phyloP scores from a whole-genome alignment of 2,113 vertebrate genomes.

The Piprites chloris region DNA sequence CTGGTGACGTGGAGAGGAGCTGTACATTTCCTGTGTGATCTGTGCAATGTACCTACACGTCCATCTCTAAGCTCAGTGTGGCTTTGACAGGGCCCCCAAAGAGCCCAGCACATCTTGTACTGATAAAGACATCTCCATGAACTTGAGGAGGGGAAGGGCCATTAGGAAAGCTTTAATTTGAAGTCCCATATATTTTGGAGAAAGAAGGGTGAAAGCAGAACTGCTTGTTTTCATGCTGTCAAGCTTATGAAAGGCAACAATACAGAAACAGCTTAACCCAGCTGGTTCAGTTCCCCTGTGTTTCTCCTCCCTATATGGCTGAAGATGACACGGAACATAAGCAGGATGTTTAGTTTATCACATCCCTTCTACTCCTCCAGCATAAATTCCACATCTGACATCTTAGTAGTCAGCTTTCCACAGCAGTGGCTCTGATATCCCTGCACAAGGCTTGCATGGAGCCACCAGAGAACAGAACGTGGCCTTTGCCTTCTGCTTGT shows the following conservation, averaged over 20 bases:
- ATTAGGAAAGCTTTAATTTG: not conserved
- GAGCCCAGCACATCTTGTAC: not conserved
- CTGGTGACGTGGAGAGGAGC: not conserved
- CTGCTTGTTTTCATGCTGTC: not conserved
- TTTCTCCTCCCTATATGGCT: not conserved
- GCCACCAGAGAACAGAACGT: not conserved
- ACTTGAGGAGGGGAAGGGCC: not conserved
- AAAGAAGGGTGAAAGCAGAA: not conserved
- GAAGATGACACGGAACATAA: not conserved
- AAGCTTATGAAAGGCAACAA: not conserved
- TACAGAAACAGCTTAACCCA: not conserved
- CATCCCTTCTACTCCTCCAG: not conserved
- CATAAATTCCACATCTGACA: not conserved
- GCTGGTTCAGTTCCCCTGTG: not conserved
- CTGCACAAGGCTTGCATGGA: not conserved
- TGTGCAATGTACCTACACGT: not conserved
- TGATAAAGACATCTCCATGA: not conserved
- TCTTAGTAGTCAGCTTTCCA: not conserved
- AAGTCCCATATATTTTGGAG: not conserved
- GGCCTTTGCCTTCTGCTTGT: constrained; percentile 24
- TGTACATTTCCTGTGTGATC: not conserved
- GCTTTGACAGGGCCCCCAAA: not conserved
- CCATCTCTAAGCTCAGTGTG: not conserved
- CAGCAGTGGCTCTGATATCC: not conserved
- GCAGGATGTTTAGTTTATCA: constrained; percentile 11